Evolutionary conservation across 1,140 invertebrate species (phyloP).

Genomic region (Drosophila paulistorum): DNA sequence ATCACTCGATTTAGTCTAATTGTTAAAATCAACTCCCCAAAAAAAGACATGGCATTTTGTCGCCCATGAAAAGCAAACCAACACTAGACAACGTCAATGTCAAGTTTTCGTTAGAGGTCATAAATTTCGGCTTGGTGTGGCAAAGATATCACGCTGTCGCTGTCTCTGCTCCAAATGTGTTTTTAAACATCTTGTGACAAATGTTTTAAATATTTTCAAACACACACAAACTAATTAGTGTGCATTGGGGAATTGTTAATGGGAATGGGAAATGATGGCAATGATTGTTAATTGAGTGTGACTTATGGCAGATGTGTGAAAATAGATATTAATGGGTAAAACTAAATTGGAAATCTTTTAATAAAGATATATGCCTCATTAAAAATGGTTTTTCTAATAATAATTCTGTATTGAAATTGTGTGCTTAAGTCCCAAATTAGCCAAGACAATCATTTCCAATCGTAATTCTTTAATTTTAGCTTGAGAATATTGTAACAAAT

Average conservation of each 20-base stretch:
- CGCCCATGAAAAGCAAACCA: conserved; percentile 54
- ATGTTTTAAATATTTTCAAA: conserved; percentile 56
- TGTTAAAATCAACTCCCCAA: conserved; percentile 64
- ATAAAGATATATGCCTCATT: background rate
- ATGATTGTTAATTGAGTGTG: conserved; percentile 33
- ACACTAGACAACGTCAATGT: conserved; percentile 56
- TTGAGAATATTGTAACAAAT: no score
- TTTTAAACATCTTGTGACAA: conserved; percentile 74
- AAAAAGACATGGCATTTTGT: conserved; percentile 42
- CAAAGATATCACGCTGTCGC: conserved; percentile 22
- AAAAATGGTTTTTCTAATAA: background rate
- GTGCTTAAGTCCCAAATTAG: no score
- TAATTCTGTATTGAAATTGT: background rate
- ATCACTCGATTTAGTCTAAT: conserved; percentile 80
- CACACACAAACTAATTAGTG: conserved; percentile 40
- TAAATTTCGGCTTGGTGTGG: conserved; percentile 52
- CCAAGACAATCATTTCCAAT: no score
- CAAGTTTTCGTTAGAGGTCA: conserved; percentile 69
- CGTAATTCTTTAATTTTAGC: no score
- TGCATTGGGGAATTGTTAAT: conserved; percentile 28
- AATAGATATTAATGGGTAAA: conserved; percentile 12
- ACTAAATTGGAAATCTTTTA: background rate
- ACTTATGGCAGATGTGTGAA: conserved; percentile 12
- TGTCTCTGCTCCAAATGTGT: conserved; percentile 54
- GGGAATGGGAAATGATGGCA: conserved; percentile 20